Evolutionary conservation across 2,797 vertebrate genomes (phyloP), one percentile per base, ranked within the genome.

Genomic region (Enteromius argenteus): DNA sequence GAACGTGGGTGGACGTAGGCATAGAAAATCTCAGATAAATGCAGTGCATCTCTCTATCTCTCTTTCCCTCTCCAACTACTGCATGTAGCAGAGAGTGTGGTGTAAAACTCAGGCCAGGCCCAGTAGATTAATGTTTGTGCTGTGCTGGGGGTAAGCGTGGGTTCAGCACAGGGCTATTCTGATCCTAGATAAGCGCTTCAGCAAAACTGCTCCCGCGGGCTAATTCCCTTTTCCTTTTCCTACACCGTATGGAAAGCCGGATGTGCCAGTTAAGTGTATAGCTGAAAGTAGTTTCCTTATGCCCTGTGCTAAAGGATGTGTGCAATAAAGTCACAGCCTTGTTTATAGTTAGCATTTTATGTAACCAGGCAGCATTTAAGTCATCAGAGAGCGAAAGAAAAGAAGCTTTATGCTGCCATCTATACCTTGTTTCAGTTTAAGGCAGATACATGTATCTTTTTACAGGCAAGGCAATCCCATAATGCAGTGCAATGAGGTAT

Each of bases 91-190:
- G 60, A 81, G 56, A 69, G 62, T 39, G 14, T 53, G 53, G 74
- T 78, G 64, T 78, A 76, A 53, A 79, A 21, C 76, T 75, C 32
- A 2, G 46, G 13, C 56, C 30, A 8, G 74, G 77, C 42, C 32
- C 62, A n/a, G 80, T 62, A 62, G 72, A 73, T 75, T 72, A 74
- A 69, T 80, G 76, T 32, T 60, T 83, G 75, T 68, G 73, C 10
- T 69, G 58, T 46, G 62, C 71, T 84, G 74, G 71, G 78, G 49
- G 71, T 78, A 79, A 78, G 83, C 35, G 78, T 60, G 84, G 81
- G 86, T 87, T 88, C 87, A 85, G 62, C 77, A 69, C 49, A 10
- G 80, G 87, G 83, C 85, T 83, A 83, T 87, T 80, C 87, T 87
- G 87, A 87, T 88, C 35, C 44, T 30, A 87, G 87, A 88, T 88